phyloP scores from a whole-genome alignment of 2,888 invertebrate genomes.

The Amiota mariae region DNA sequence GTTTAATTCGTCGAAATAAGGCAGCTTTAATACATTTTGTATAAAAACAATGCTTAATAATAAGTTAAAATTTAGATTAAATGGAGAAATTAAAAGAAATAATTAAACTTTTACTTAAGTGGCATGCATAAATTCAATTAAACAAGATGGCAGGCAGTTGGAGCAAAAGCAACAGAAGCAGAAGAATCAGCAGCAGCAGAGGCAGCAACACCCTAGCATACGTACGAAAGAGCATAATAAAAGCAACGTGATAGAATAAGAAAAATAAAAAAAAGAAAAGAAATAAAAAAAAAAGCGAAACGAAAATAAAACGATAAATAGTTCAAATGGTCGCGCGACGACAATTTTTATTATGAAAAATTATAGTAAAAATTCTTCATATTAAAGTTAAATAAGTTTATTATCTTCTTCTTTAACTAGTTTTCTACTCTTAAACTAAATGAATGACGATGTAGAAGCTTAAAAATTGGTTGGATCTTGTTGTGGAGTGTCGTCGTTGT shows the following conservation, averaged over 20 bases:
- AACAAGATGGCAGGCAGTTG: slow-evolving; percentile 73
- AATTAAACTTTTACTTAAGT: too few species aligned
- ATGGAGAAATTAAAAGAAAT: too few species aligned
- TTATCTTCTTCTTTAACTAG: not conserved
- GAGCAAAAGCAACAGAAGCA: slow-evolving; percentile 50
- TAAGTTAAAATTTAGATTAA: too few species aligned
- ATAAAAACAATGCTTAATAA: not conserved
- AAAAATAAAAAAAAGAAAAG: slow-evolving; percentile 55
- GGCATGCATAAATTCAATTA: slow-evolving; percentile 44
- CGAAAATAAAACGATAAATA: slow-evolving; percentile 36
- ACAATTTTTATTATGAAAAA: not conserved
- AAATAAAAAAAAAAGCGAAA: slow-evolving; percentile 37
- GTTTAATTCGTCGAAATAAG: slow-evolving; percentile 7
- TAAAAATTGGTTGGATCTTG: not conserved
- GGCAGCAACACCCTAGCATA: slow-evolving; percentile 25
- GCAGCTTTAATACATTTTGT: slow-evolving; percentile 18
- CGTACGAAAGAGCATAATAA: slow-evolving; percentile 37
- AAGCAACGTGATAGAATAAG: slow-evolving; percentile 58
- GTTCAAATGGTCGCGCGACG: slow-evolving; percentile 9
- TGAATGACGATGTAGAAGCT: not conserved
- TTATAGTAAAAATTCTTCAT: slow-evolving; percentile 23
- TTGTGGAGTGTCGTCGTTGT: not conserved
- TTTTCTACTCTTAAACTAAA: not conserved
- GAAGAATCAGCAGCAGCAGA: slow-evolving; percentile 39
- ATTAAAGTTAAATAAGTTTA: not conserved